Percentiles rank a stretch among this genome's conserved stretches.
Conservation (phyloP, 2,888 invertebrate species). For the Augiades crinisus region DNA sequence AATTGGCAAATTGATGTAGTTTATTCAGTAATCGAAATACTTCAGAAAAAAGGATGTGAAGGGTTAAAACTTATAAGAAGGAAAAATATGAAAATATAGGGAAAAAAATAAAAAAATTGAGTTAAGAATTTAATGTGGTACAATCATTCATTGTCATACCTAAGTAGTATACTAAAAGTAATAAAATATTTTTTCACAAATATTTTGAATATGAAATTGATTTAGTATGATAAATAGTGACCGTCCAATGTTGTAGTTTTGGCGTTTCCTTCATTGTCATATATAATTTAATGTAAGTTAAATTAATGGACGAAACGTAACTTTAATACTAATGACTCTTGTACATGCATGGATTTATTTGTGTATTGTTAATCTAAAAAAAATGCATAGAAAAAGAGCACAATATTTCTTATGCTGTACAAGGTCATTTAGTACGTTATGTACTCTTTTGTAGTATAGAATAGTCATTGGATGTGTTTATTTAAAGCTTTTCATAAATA, state of each 20-base stretch:
- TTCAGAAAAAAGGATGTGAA: conserved; percentile 57
- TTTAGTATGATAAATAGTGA: conserved; percentile 21
- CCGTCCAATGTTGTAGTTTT: conserved; percentile 40
- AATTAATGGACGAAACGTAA: conserved; percentile 59
- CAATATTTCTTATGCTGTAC: neutral
- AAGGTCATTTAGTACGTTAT: neutral
- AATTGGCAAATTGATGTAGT: too few relatives aligned
- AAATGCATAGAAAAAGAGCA: too few relatives aligned
- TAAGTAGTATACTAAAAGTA: conserved; percentile 45
- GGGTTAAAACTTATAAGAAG: conserved; percentile 49
- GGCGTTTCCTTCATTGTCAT: conserved; percentile 58
- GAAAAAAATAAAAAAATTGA: conserved; percentile 15
- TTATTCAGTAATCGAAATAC: conserved; percentile 63
- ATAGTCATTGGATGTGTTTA: conserved; percentile 14
- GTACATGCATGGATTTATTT: too few relatives aligned
- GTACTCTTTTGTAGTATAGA: neutral
- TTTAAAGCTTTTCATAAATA: conserved; percentile 1
- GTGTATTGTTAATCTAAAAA: too few relatives aligned
- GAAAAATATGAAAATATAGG: conserved; percentile 17
- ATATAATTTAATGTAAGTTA: conserved; percentile 65
- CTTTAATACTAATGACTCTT: neutral
- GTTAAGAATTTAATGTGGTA: conserved; percentile 8
- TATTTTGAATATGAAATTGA: conserved; percentile 16
- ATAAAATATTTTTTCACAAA: conserved; percentile 55
- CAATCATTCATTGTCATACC: conserved; percentile 51